These are phyloP conservation scores for Biston betularia DNA, from an alignment of 2,888 invertebrate genomes.

Conservation along the genomic window DNA sequence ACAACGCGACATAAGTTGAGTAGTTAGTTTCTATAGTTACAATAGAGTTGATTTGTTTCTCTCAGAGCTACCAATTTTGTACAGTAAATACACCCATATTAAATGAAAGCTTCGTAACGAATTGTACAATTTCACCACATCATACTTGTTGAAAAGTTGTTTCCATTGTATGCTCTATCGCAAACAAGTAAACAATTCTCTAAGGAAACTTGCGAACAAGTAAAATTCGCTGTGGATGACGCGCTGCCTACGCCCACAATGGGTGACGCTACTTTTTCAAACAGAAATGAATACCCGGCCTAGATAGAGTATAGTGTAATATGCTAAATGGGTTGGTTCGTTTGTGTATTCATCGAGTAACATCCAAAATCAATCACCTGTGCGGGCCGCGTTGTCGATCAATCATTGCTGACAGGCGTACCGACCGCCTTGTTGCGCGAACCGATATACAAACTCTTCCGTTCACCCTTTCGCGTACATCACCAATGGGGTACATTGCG, in stretches of 20 bases:
- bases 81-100: constrained; percentile 21
- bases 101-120: constrained; percentile 16
- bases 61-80: constrained; percentile 9
- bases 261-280: constrained; percentile 31
- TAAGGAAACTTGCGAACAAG: constrained; percentile 27
- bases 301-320: constrained; percentile 39
- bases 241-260: constrained; percentile 31
- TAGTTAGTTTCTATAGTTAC: constrained; percentile 4
- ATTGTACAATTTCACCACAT: constrained; percentile 18
- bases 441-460: constrained; percentile 28
- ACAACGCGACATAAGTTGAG: not conserved
- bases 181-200: constrained; percentile 31
- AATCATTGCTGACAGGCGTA: constrained; percentile 57
- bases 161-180: constrained; percentile 22
- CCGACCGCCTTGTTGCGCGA: constrained; percentile 45
- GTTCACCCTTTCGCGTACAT: constrained; percentile 19
- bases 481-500: constrained; percentile 14
- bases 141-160: constrained; percentile 28
- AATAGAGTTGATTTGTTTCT: constrained; percentile 15
- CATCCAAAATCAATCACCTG: constrained; percentile 61
- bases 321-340: constrained; percentile 52
- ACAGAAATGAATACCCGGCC: constrained; percentile 41
- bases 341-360: constrained; percentile 59
- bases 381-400: constrained; percentile 54
- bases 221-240: constrained; percentile 35